phyloP scores from a whole-genome alignment of 2,888 invertebrate genomes.

The Brachyopa scutellaris region DNA sequence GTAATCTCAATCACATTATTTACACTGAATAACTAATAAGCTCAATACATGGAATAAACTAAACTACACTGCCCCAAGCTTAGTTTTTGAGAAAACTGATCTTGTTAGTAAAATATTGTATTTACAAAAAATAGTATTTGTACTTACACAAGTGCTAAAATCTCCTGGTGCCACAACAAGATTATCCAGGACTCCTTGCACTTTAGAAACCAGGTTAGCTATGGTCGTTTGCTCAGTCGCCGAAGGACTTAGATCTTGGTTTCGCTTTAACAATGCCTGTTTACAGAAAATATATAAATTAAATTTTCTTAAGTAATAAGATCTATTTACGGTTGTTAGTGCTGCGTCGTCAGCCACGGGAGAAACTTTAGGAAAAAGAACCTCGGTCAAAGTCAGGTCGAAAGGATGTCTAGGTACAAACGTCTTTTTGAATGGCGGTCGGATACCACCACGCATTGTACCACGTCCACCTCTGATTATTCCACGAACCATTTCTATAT shows the following conservation, averaged over 20 bases:
- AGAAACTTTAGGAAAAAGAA: constrained; percentile 92
- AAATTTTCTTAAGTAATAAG: neutral
- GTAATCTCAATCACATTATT: no score
- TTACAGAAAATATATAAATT: constrained; percentile 41
- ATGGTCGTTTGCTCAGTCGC: constrained; percentile 96
- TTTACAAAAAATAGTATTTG: no score
- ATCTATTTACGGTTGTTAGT: constrained; percentile 88
- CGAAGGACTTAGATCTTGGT: constrained; percentile 94
- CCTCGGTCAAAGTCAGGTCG: constrained; percentile 93
- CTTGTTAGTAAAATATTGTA: no score
- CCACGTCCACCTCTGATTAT: constrained; percentile 86
- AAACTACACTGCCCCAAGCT: no score
- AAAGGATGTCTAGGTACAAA: constrained; percentile 91
- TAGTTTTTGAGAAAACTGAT: no score
- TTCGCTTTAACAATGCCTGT: constrained; percentile 94
- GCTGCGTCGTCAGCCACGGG: constrained; percentile 92
- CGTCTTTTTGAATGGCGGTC: constrained; percentile 86
- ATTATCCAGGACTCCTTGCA: constrained; percentile 97
- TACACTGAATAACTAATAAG: no score
- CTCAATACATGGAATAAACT: no score
- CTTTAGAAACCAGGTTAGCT: constrained; percentile 95
- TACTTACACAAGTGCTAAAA: constrained; percentile 97
- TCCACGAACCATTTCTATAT: constrained; percentile 89
- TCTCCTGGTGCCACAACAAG: constrained; percentile 96
- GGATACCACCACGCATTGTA: constrained; percentile 86